Evolutionary conservation across 1,140 invertebrate species (phyloP).

Genomic region (Reticulitermes speratus): DNA sequence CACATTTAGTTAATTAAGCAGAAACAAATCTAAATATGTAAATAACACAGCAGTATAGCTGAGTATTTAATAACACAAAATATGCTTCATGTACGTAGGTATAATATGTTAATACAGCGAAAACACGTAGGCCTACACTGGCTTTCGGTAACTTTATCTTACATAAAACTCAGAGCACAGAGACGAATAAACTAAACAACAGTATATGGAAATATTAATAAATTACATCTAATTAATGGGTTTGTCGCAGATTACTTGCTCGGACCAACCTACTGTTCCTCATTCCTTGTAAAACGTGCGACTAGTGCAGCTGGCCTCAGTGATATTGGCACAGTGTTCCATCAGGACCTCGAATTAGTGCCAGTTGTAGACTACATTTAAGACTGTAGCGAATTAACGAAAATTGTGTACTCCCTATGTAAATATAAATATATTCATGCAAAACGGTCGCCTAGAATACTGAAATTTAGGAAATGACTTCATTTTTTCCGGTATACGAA

Average conservation of each 20-base stretch:
- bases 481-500: background rate
- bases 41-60: background rate
- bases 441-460: background rate
- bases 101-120: conserved; percentile 1
- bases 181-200: background rate
- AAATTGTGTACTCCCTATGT: background rate
- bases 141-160: background rate
- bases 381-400: background rate
- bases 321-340: background rate
- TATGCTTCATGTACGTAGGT: background rate
- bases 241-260: background rate
- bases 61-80: background rate
- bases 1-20: background rate
- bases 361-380: background rate
- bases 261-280: background rate
- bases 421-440: background rate
- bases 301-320: background rate
- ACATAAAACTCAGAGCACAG: background rate
- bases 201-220: background rate
- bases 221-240: background rate
- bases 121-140: background rate
- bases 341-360: no score
- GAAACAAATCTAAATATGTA: background rate
- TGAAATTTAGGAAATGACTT: conserved; percentile 6
- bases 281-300: background rate